Percentiles rank a stretch among this genome's conserved stretches.
Evolutionary conservation across 2,113 vertebrate genomes (phyloP).

Genomic region (Glaucidium brasilianum): DNA sequence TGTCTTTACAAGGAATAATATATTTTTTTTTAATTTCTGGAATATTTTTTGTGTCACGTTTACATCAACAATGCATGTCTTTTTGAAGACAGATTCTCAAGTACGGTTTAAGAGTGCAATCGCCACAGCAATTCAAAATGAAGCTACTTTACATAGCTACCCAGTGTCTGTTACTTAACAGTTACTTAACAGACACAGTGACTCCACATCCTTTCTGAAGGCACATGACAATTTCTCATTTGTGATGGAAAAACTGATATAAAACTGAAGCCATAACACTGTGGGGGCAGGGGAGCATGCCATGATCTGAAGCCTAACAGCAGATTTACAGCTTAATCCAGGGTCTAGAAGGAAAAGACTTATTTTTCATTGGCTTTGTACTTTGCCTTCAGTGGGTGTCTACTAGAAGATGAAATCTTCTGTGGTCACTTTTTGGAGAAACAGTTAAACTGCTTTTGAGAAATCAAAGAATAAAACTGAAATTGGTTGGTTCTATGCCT

Average conservation of each 20-base stretch:
- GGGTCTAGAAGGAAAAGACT: background rate
- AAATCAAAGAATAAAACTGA: background rate
- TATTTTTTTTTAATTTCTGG: background rate
- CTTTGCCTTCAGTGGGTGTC: background rate
- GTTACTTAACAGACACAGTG: background rate
- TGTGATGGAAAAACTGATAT: background rate
- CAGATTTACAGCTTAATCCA: background rate
- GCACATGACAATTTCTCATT: background rate
- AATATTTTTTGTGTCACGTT: background rate
- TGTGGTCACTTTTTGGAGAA: background rate
- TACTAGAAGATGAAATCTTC: background rate
- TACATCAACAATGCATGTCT: background rate
- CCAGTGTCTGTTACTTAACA: background rate
- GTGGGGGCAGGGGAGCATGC: background rate
- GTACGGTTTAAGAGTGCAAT: background rate
- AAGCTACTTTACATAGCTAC: background rate
- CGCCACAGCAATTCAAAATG: background rate
- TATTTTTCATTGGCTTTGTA: background rate
- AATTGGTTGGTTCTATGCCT: background rate
- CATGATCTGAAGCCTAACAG: background rate
- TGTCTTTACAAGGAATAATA: background rate
- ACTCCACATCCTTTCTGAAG: background rate
- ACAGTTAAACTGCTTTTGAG: background rate
- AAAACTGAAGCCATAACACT: background rate
- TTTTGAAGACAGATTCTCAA: background rate